Base-by-base conservation (phyloP, 1,140 invertebrate species). In the Bombus difficillimus region DNA sequence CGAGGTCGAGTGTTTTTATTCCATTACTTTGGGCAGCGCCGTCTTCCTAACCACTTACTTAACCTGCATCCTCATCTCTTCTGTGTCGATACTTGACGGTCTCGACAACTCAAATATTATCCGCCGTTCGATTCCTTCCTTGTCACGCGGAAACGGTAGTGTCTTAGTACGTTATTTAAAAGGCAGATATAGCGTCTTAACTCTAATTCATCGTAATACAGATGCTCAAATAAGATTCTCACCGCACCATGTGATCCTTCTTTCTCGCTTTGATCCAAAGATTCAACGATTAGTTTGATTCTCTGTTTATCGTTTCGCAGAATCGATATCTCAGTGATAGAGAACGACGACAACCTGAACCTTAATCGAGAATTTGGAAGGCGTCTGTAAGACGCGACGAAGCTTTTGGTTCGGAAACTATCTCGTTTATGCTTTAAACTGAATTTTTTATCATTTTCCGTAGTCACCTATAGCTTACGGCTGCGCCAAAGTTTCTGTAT, bases 1-100 rank as follows among this genome's bases (percentile, higher is more conserved):
- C 80, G 86, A 75, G 90, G 88, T 92, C 91, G 91, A 93, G 92
- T 93, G 93, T 93, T 93, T 93, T 93, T 93, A 93, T 93, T 93
- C 92, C 93, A 93, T 93, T 93, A 93, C 89, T 88, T 47, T 41
- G 57, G 72, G 86, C 76, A 76, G 78, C 85, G 72, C 85, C 84
- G 89, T 90, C 92, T 89, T 93, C 92, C 92, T 93, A 93, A 92
- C 90, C 92, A 93, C 92, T 93, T 93, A 93, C 92, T 93, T 93
- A 93, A 93, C 91, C 89, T 87, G 83, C 90, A 87, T 73, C 86
- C 90, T 86, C 78, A 82, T 83, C 83, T 74, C 57, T 83, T 32
- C 53, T 13, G 53, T 69, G 74, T 79, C 88, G 68, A 57, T 25
- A 80, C 34, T 88, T 81, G 88, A 90, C 88, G 81, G 83, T 79